phyloP scores from a whole-genome alignment of 2,113 vertebrate species.

The Thamnophis sirtalis region DNA sequence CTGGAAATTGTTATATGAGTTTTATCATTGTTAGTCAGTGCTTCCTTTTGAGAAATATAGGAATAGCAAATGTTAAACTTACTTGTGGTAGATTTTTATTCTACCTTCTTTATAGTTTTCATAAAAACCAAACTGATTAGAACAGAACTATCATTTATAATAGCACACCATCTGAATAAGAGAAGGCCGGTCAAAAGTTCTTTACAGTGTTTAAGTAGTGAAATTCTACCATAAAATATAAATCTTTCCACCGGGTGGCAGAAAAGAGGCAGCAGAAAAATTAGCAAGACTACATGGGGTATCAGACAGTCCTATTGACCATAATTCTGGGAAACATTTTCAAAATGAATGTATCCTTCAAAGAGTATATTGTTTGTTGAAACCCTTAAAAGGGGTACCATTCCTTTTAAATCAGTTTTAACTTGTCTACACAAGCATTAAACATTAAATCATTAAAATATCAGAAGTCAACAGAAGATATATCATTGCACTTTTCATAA shows the following conservation, averaged over 20 bases:
- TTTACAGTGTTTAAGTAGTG: background rate
- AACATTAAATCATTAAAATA: background rate
- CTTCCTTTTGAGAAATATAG: background rate
- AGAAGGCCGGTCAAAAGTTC: background rate
- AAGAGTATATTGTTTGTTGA: background rate
- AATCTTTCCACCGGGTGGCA: slow-evolving; percentile 37
- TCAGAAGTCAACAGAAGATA: background rate
- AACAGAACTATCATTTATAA: background rate
- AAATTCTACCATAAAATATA: slow-evolving; percentile 4
- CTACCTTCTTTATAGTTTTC: background rate
- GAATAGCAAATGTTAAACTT: background rate
- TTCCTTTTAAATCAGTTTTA: background rate
- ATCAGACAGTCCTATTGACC: background rate
- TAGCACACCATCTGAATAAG: background rate
- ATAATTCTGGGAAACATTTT: background rate
- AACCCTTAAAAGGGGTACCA: background rate
- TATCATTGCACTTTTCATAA: background rate
- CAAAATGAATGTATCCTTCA: background rate
- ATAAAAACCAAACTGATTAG: background rate
- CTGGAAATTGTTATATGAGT: background rate
- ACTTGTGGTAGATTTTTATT: background rate
- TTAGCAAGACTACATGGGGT: background rate
- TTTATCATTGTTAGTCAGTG: background rate
- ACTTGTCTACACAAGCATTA: background rate
- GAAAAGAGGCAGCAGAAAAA: slow-evolving; percentile 31